Conservation (phyloP, 1,140 invertebrate species). For the Kradibia gibbosae region DNA sequence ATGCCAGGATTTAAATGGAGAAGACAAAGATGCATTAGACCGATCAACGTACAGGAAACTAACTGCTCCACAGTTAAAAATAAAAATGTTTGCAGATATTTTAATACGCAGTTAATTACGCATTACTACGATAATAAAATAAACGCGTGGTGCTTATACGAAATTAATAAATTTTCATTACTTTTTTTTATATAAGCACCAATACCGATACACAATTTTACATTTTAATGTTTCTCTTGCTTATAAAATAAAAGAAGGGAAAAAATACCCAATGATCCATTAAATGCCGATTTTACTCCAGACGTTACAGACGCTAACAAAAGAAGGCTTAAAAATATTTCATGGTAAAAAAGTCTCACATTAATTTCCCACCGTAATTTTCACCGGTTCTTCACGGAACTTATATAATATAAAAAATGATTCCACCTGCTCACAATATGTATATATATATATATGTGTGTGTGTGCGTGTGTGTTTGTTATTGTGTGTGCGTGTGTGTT, state of each 20-base stretch:
- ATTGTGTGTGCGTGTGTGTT: too few species aligned
- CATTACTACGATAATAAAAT: not conserved
- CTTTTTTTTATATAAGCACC: not conserved
- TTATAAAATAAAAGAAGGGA: not conserved
- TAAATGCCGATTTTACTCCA: not conserved
- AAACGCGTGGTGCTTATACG: not conserved
- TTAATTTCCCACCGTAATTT: not conserved
- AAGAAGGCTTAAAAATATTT: not conserved
- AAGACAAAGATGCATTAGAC: not conserved
- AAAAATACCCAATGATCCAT: not conserved
- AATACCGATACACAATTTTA: not conserved
- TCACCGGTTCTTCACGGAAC: not conserved
- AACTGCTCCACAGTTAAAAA: not conserved
- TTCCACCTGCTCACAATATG: not conserved
- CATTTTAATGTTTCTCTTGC: not conserved
- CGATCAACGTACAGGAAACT: not conserved
- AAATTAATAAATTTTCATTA: not conserved
- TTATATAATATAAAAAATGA: not conserved
- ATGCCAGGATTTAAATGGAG: not conserved
- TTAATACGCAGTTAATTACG: not conserved
- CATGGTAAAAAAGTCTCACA: not conserved
- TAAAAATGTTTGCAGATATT: not conserved
- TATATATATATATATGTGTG: too few species aligned
- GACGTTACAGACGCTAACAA: not conserved
- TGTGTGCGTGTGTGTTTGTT: too few species aligned